Evolutionary conservation across 1,140 invertebrate species (phyloP).

Genomic region (Subanguina moxae): DNA sequence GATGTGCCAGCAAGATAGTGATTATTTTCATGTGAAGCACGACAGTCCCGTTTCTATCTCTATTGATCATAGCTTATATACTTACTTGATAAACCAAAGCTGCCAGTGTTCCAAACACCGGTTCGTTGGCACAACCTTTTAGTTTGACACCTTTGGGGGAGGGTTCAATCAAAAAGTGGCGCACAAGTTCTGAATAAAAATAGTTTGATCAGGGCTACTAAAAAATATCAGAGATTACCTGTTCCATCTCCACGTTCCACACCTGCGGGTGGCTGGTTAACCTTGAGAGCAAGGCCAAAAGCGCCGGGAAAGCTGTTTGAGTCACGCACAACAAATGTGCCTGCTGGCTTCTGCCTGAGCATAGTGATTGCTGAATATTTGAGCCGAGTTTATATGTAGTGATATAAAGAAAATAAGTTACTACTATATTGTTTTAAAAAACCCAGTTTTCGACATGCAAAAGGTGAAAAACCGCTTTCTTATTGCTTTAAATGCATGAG

Average conservation of each 20-base stretch:
- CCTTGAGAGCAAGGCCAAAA: slow-evolving; percentile 90
- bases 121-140: slow-evolving; percentile 92
- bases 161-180: slow-evolving; percentile 95
- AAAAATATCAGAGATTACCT: slow-evolving; percentile 10
- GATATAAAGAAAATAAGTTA: too few relatives aligned
- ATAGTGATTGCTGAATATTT: slow-evolving; percentile 74
- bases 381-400: too few relatives aligned
- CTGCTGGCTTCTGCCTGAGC: slow-evolving; percentile 78
- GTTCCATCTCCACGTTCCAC: slow-evolving; percentile 52
- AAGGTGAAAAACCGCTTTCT: too few relatives aligned
- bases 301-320: slow-evolving; percentile 89
- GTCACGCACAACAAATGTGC: slow-evolving; percentile 92
- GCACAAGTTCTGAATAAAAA: slow-evolving; percentile 73
- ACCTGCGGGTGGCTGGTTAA: slow-evolving; percentile 71
- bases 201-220: slow-evolving; percentile 40
- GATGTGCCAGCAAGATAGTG: too few relatives aligned
- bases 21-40: too few relatives aligned
- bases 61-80: too few relatives aligned
- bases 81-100: slow-evolving; percentile 76
- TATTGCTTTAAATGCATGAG: too few relatives aligned
- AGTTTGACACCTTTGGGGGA: slow-evolving; percentile 86
- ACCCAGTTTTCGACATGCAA: too few relatives aligned
- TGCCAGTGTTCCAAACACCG: slow-evolving; percentile 86
- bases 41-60: too few relatives aligned
- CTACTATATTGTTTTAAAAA: too few relatives aligned